phyloP scores from a whole-genome alignment of 2,113 vertebrate species.

The Etheostoma spectabile region DNA sequence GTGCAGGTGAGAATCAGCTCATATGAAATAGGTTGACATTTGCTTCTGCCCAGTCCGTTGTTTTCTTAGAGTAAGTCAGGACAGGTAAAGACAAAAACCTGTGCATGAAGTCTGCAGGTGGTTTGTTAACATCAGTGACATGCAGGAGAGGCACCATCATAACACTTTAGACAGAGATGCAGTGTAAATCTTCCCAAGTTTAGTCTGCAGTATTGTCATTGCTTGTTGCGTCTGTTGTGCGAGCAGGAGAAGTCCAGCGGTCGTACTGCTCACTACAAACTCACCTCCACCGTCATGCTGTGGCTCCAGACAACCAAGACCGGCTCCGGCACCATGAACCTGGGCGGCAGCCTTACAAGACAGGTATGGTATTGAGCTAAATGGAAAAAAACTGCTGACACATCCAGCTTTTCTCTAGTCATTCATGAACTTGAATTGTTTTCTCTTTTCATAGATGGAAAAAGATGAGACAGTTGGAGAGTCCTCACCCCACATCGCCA shows the following conservation, averaged over 20 bases:
- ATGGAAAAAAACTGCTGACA: background rate
- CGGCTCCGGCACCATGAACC: slow-evolving; percentile 98
- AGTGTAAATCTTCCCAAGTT: background rate
- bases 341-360: slow-evolving; percentile 97
- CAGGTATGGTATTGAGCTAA: slow-evolving; percentile 83
- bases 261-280: slow-evolving; percentile 98
- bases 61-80: background rate
- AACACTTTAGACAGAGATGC: background rate
- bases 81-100: background rate
- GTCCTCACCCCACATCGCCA: slow-evolving; percentile 97
- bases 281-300: slow-evolving; percentile 99
- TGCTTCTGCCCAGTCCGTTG: background rate
- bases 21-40: background rate
- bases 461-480: slow-evolving; percentile 97
- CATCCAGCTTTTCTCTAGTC: fast-evolving
- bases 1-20: slow-evolving; percentile 90
- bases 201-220: background rate
- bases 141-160: background rate
- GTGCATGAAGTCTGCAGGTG: background rate
- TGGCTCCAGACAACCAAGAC: slow-evolving; percentile 99
- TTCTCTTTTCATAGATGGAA: slow-evolving; percentile 88
- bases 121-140: background rate
- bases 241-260: slow-evolving; percentile 96
- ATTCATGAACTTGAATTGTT: background rate
- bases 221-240: slow-evolving; percentile 13